phyloP scores from a whole-genome alignment of 2,797 vertebrate species.

The Ctenochaetus hawaiiensis region DNA sequence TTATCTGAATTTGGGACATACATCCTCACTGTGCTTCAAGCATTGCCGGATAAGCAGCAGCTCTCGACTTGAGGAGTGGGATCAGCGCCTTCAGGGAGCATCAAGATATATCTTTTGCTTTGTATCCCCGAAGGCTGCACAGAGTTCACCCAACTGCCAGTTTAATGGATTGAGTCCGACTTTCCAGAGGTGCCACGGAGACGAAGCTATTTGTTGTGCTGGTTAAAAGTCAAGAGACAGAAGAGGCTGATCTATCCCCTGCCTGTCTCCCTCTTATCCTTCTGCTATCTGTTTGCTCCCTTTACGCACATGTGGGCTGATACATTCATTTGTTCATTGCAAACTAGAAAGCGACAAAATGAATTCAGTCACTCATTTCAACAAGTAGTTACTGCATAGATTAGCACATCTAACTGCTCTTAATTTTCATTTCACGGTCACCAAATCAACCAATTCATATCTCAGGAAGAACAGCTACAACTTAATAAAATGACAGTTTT shows the following conservation, averaged over 20 bases:
- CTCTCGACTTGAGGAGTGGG: conserved; percentile 55
- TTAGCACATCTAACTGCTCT: conserved; percentile 29
- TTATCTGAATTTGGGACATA: conserved; percentile 32
- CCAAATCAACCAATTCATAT: background rate
- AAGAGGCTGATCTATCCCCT: conserved; percentile 22
- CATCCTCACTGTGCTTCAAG: conserved; percentile 37
- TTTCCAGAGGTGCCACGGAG: conserved; percentile 64
- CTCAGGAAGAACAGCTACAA: conserved; percentile 20
- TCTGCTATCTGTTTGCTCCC: conserved; percentile 30
- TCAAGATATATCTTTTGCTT: conserved; percentile 72
- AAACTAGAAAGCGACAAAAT: conserved; percentile 38
- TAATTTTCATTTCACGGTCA: conserved; percentile 18
- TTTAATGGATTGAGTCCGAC: conserved; percentile 76
- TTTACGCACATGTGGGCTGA: conserved; percentile 26
- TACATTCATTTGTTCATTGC: conserved; percentile 42
- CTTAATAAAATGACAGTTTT: background rate
- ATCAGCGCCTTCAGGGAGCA: conserved; percentile 60
- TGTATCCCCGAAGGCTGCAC: conserved; percentile 70
- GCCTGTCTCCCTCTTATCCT: background rate
- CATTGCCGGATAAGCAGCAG: conserved; percentile 55
- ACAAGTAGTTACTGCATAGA: conserved; percentile 10
- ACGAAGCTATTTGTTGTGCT: conserved; percentile 61
- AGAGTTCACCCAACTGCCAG: conserved; percentile 72
- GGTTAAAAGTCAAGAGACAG: conserved; percentile 55
- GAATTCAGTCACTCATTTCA: conserved; percentile 18